A percentile compares a stretch with the other conserved stretches of the same genome.
Evolutionary conservation across 2,113 vertebrate species (phyloP).

Genomic region (Albula glossodonta): DNA sequence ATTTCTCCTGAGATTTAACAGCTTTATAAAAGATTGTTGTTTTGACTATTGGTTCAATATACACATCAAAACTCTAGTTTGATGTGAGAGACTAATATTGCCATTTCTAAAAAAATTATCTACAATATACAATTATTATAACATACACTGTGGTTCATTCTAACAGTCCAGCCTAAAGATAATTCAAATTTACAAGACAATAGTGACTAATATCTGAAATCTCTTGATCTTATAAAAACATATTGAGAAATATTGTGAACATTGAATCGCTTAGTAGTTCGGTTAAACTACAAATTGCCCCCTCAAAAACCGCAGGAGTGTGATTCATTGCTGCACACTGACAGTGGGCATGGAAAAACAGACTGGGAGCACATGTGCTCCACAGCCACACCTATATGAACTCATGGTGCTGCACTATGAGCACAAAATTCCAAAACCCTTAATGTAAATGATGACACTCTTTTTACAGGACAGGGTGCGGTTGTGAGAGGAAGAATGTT

Average conservation of each 20-base stretch:
- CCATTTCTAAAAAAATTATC: too few relatives aligned
- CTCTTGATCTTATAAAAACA: background rate
- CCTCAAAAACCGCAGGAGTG: background rate
- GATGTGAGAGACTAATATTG: background rate
- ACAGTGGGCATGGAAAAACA: background rate
- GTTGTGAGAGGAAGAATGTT: background rate
- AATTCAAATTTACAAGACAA: background rate
- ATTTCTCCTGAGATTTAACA: too few relatives aligned
- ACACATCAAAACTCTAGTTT: background rate
- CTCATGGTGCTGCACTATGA: background rate
- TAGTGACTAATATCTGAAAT: background rate
- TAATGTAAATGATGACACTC: background rate
- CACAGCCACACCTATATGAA: slow-evolving; percentile 13
- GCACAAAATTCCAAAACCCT: background rate
- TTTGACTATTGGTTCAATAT: slow-evolving; percentile 13
- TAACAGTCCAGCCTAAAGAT: background rate
- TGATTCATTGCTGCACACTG: background rate
- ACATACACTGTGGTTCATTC: background rate
- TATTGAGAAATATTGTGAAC: background rate
- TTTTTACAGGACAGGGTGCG: slow-evolving; percentile 15
- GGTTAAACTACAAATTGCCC: background rate
- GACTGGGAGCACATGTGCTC: background rate
- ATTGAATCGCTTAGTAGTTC: background rate
- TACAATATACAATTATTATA: too few relatives aligned
- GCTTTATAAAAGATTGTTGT: background rate